These are phyloP conservation scores for Axis porcinus DNA, from an alignment of 2,113 vertebrate genomes.

Conservation along the genomic window DNA sequence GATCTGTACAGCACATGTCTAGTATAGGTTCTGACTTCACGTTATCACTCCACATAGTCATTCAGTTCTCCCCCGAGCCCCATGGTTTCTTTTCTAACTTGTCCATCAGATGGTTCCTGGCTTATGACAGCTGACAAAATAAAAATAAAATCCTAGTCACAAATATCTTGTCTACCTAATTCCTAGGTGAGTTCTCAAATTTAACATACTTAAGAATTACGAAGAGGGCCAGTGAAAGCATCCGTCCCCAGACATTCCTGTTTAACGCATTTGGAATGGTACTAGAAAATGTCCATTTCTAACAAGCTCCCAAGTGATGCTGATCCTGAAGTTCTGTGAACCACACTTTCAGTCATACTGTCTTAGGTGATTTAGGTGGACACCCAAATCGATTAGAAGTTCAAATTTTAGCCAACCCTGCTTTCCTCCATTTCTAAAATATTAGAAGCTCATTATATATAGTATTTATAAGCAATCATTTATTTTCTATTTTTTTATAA, in stretches of 20 bases:
- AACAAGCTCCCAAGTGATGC: neutral
- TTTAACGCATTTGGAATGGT: neutral
- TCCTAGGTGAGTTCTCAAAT: neutral
- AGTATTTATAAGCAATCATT: neutral
- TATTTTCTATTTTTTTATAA: neutral
- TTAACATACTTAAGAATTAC: neutral
- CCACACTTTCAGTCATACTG: neutral
- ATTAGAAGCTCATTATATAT: neutral
- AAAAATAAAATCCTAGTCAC: neutral
- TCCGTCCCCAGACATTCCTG: neutral
- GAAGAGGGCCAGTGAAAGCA: neutral
- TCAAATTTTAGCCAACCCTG: neutral
- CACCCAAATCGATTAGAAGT: neutral
- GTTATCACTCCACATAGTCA: neutral
- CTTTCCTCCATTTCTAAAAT: neutral
- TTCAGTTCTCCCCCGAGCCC: neutral
- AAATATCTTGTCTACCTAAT: neutral
- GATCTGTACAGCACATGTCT: neutral
- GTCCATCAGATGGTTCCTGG: neutral
- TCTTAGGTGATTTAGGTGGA: neutral
- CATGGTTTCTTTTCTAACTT: neutral
- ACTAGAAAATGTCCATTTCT: neutral
- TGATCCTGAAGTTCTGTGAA: neutral
- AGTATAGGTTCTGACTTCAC: neutral
- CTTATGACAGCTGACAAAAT: neutral